Evolutionary conservation across 2,888 invertebrate species (phyloP), one percentile per base, ranked within the genome.

Genomic region (Trypoxylon attenuatum): DNA sequence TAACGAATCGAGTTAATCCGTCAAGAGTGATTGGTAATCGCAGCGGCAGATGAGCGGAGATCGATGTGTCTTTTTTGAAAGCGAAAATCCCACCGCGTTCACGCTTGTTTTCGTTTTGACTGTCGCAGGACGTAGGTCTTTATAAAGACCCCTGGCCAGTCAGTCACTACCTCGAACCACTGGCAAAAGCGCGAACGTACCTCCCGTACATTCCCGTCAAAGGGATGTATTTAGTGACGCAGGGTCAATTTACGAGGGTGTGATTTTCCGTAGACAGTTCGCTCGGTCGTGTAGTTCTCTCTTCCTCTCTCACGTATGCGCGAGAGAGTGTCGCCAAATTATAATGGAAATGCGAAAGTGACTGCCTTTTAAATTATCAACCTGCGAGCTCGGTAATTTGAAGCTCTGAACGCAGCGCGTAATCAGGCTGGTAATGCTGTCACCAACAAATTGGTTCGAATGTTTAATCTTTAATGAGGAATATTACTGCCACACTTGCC

Each of bases 221-320:
- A 80, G 81, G 82, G 76, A 80, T 75, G 77, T 81, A 81, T 84
- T 83, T 82, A 82, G 81, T 77, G 73, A 76, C 76, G 76, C 79
- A 77, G 80, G 84, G 82, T 84, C 82, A 81, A 84, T 83, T 83
- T 82, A 81, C 72, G 82, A 78, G 82, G 82, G 81, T 84, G 83
- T 80, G 83, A 82, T 83, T 82, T 80, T 76, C 75, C 23, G 56
- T 53, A 78, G 78, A 66, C 76, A 73, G 62, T 42, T 59, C 69
- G 57, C 69, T 72, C 66, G 68, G 66, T 61, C 61, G 43, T 53
- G 42, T 59, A 58, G 54, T 47, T 25, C 27, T 23, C 5, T 19
- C n/a, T n/a, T n/a, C n/a, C n/a, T n/a, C n/a, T n/a, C n/a, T n/a
- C n/a, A 39, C 42, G 2, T 46, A 27, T 8, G n/a, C 41, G 21